Conservation (phyloP, 2,888 invertebrate species). For the Eupeodes latifasciatus region DNA sequence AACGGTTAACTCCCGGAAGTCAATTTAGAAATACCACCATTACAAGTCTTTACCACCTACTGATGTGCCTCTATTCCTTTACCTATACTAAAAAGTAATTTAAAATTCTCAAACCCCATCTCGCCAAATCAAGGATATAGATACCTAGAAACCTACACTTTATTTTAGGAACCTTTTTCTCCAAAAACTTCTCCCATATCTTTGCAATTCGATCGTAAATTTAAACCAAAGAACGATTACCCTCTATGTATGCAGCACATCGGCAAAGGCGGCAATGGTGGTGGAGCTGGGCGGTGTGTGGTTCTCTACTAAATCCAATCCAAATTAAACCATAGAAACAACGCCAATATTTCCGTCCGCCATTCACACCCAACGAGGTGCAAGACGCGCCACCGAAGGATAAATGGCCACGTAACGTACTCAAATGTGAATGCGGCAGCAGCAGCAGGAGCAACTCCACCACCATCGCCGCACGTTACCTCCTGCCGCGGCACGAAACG, state of each 20-base stretch:
- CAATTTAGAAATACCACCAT: slow-evolving; percentile 57
- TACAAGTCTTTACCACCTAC: background rate
- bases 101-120: slow-evolving; percentile 33
- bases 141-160: slow-evolving; percentile 18
- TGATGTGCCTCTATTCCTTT: background rate
- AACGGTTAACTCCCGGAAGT: slow-evolving; percentile 56
- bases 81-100: slow-evolving; percentile 48
- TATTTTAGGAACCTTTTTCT: slow-evolving; percentile 26
- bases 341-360: slow-evolving; percentile 75
- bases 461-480: no score
- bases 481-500: slow-evolving; percentile 26
- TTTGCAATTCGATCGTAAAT: slow-evolving; percentile 60
- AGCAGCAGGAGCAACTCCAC: no score
- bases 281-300: background rate
- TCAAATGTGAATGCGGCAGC: background rate
- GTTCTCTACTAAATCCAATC: slow-evolving; percentile 64
- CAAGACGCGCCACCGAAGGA: slow-evolving; percentile 42
- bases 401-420: slow-evolving; percentile 55
- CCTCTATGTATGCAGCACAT: slow-evolving; percentile 1
- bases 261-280: no score
- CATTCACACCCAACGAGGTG: slow-evolving; percentile 59
- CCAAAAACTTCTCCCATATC: slow-evolving; percentile 20
- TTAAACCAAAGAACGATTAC: slow-evolving; percentile 61
- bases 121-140: background rate
- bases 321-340: slow-evolving; percentile 75